Evolutionary conservation across 2,888 invertebrate species (phyloP), one percentile per base, ranked within the genome.

Genomic region (Ommatoiulus sabulosus): DNA sequence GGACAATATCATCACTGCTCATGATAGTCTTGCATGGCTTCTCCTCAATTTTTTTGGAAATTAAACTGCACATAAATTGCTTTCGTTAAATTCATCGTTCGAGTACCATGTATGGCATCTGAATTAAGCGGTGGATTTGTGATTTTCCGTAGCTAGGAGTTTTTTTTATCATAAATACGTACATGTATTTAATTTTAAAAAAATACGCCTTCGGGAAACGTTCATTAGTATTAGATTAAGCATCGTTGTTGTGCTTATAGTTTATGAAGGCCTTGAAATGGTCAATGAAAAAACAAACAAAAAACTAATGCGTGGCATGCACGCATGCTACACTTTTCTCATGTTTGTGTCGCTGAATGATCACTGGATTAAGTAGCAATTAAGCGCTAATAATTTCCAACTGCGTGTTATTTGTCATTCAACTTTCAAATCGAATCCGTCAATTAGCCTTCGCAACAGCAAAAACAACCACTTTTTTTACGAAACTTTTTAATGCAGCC

Each of bases 391-490:
- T 15, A 52, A 52, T 52, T 52, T 52, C 52, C 52, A 52, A 52
- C 52, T 17, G 15, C 52, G 15, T 52, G 52, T 52, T 52, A 52
- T 52, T 52, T 52, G 52, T 52, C 52, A 52, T 52, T 52, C 52
- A 52, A 52, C 52, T 52, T 52, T 52, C 52, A 52, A 52, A 52
- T 52, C 52, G 52, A 52, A 52, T 52, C 52, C 52, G 52, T 52
- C 52, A 52, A 52, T 52, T 52, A 52, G 52, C 52, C 52, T 52
- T 52, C 52, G 15, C 52, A 52, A 52, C 52, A 52, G 52, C 17
- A 52, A 52, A 52, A 52, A 52, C 52, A 17, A 52, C 52, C 17
- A 17, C n/a, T 52, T 52, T 52, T 52, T 52, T 52, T 35, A 35
- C 3, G 52, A 52, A 52, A 52, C 15, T 35, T 35, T 35, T 35